A percentile compares a stretch with the other conserved stretches of the same genome.
phyloP scores from a whole-genome alignment of 2,888 invertebrate species.

The Caenorhabditis wallacei region DNA sequence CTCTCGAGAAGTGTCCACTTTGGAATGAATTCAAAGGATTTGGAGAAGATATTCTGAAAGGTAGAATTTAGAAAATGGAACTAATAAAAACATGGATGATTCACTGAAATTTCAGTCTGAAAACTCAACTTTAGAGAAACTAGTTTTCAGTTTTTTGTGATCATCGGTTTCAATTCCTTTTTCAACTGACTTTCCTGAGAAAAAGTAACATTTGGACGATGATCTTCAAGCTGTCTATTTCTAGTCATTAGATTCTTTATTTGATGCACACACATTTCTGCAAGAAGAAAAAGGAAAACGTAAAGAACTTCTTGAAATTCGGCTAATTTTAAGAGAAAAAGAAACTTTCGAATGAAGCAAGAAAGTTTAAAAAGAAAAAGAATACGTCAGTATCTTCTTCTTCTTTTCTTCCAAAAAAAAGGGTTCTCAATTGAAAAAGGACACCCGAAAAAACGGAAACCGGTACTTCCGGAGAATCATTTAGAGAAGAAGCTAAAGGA shows the following conservation, averaged over 20 bases:
- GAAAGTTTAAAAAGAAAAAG: slow-evolving; percentile 13
- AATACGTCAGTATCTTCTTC: slow-evolving; percentile 42
- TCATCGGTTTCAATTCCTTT: neutral
- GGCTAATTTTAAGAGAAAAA: slow-evolving; percentile 42
- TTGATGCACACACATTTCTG: slow-evolving; percentile 12
- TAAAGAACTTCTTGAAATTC: slow-evolving; percentile 30
- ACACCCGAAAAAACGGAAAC: slow-evolving; percentile 47
- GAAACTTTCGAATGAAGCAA: slow-evolving; percentile 18
- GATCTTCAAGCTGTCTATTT: slow-evolving; percentile 17
- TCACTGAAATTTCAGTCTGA: neutral
- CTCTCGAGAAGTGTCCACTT: neutral
- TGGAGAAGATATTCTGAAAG: no score
- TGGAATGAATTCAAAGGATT: no score
- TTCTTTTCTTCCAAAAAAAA: slow-evolving; percentile 15
- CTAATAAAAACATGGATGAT: no score
- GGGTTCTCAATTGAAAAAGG: slow-evolving; percentile 53
- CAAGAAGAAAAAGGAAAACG: neutral
- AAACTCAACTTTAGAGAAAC: no score
- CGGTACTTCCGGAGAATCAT: slow-evolving; percentile 29
- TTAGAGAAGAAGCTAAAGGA: slow-evolving; percentile 23
- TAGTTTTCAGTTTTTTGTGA: neutral
- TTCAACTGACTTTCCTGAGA: neutral
- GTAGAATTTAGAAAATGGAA: no score
- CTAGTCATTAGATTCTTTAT: slow-evolving; percentile 21
- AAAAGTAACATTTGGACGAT: slow-evolving; percentile 17